These are phyloP conservation scores for Philaethria dido DNA, from an alignment of 2,888 invertebrate species.

Conservation along the genomic window DNA sequence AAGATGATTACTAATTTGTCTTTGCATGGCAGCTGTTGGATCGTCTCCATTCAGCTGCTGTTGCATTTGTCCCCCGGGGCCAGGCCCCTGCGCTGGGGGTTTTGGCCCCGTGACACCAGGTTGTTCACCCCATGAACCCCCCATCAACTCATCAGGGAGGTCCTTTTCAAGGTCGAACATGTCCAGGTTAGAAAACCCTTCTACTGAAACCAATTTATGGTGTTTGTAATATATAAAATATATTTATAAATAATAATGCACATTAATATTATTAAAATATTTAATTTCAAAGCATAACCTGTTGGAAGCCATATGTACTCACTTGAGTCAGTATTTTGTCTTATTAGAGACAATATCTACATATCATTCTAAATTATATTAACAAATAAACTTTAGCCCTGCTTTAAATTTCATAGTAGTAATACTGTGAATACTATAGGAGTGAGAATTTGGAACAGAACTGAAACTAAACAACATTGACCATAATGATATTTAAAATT, in stretches of 20 bases:
- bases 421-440: neutral
- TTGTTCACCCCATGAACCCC: constrained; percentile 90
- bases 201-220: constrained; percentile 60
- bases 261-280: neutral
- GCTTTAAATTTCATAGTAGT: constrained; percentile 7
- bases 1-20: constrained; percentile 87
- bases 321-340: constrained; percentile 1
- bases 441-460: constrained; percentile 18
- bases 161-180: constrained; percentile 96
- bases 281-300: constrained; percentile 10
- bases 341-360: constrained; percentile 15
- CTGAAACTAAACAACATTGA: constrained; percentile 22
- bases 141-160: constrained; percentile 95
- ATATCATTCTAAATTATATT: constrained; percentile 17
- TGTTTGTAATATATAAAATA: constrained; percentile 14
- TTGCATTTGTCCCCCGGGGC: constrained; percentile 86
- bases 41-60: constrained; percentile 89
- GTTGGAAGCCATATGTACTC: constrained; percentile 19
- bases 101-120: constrained; percentile 86
- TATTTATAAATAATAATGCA: neutral
- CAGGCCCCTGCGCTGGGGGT: constrained; percentile 92
- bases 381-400: constrained; percentile 7
- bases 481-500: neutral
- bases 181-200: constrained; percentile 92
- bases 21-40: constrained; percentile 82